Evolutionary conservation across 2,888 invertebrate species (phyloP), one percentile per base, ranked within the genome.

Genomic region (Stictocephala bisonia): DNA sequence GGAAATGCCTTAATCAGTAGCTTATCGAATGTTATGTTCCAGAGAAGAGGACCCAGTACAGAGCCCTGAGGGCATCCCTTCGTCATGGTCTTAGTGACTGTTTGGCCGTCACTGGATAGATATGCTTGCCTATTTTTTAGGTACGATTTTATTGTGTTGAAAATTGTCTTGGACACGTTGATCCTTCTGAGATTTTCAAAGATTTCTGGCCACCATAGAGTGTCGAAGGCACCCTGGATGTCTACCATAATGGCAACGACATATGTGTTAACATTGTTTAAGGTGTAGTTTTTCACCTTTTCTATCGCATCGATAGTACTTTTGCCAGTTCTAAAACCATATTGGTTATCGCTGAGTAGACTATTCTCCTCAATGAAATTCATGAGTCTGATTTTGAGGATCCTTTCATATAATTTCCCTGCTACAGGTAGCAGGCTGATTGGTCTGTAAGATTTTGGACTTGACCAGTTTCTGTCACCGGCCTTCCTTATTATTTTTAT

Each of bases 321-420:
- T 22, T 20, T 66, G 2, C 48, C 51, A 4, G 53, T n/a, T n/a
- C 56, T 29, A 31, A 75, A 75, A 26, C 75, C 75, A 51, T 56
- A 75, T 51, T 71, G 75, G 41, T 18, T 41, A 13, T 74, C 40
- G 13, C 40, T 58, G 6, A 69, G 3, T 20, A 69, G 51, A 13
- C 26, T 24, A 11, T 41, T 56, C 0, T 3, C n/a, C 9, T 50
- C 6, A 3, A 64, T 20, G 24, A 9, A 20, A 4, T 31, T 13
- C n/a, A 13, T 15, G 0, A 73, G 31, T 35, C 51, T 35, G 7
- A 2, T 4, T 2, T 51, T 64, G 2, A 74, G 58, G 22, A 64
- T 27, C 22, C 66, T 58, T 41, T 73, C 73, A 1, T 13, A 31
- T 0, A 73, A 1, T 40, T 73, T 73, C 0, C 41, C 40, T 13